Evolutionary conservation across 2,888 invertebrate species (phyloP), one percentile per base, ranked within the genome.

Genomic region (Syrista parreyssii): DNA sequence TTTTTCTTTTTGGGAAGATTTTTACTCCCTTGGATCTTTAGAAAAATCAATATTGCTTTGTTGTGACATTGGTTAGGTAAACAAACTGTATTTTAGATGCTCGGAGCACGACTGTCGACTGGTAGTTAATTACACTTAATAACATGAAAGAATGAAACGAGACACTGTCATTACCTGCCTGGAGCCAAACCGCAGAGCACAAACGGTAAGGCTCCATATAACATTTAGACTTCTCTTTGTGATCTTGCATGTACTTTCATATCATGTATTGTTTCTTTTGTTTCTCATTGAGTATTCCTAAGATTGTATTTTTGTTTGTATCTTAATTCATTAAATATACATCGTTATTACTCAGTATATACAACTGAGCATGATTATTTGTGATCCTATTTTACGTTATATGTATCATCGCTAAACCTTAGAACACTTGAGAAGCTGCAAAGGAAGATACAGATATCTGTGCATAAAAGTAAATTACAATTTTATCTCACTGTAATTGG

Each of bases 131-230:
- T 86, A 88, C 86, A 82, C 79, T 88, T 87, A 85, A 86, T 90
- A 88, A 89, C 87, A 90, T 90, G 89, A 89, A 87, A 91, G 89
- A 89, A 91, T 91, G 90, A 91, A 89, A 91, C 90, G 90, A 84
- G 90, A 90, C 84, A 91, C 90, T 84, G 87, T 91, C 85, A 89
- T 91, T 88, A 90, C 90, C 89, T 90, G 90, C 84, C 84, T 89
- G 86, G 90, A 91, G 87, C 86, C 89, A 82, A 90, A 88, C 86
- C 89, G 89, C 89, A 88, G 90, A 89, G 88, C 88, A 75, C 86
- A 87, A 89, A 91, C 89, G 89, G 90, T 90, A 89, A 90, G 85
- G 85, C 86, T 86, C 83, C 83, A 79, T 78, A 15, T 36, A 36
- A n/a, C n/a, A 36, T 32, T n/a, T 74, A 23, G 30, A 68, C 36